phyloP scores from a whole-genome alignment of 2,797 vertebrate genomes.

The Hipposideros larvatus region DNA sequence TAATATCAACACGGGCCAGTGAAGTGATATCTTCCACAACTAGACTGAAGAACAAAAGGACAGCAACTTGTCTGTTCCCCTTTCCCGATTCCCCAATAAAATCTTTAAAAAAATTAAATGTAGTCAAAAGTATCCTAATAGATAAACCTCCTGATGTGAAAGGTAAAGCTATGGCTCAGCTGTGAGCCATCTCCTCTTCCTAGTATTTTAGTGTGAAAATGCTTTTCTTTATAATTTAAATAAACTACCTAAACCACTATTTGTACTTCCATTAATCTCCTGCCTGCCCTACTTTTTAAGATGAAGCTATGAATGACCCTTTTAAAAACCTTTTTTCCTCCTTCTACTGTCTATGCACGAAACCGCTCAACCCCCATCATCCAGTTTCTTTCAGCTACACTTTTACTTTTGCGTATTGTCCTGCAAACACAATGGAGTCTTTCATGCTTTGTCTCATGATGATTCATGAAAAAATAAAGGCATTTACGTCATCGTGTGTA shows the following conservation, averaged over 20 bases:
- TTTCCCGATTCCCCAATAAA: too few species aligned
- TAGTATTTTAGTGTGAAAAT: background rate
- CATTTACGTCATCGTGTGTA: fast-evolving
- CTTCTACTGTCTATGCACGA: background rate
- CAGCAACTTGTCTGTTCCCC: too few species aligned
- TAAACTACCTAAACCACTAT: background rate
- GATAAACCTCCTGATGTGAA: background rate
- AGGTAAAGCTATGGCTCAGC: background rate
- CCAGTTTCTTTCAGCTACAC: background rate
- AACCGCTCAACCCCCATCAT: background rate
- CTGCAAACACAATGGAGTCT: background rate
- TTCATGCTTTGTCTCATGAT: background rate
- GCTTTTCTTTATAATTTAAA: constrained; percentile 6
- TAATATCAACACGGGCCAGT: too few species aligned
- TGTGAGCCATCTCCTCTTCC: background rate
- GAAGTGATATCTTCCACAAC: too few species aligned
- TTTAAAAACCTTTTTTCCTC: background rate
- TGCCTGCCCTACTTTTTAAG: background rate
- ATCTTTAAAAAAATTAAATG: background rate
- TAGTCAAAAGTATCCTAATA: background rate
- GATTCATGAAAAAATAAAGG: background rate
- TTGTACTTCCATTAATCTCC: background rate
- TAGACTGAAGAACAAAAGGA: too few species aligned
- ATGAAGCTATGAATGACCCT: background rate
- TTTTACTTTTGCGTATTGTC: background rate